Evolutionary conservation across 2,113 vertebrate genomes (phyloP).

Genomic region (Psammodynastes pulverulentus): DNA sequence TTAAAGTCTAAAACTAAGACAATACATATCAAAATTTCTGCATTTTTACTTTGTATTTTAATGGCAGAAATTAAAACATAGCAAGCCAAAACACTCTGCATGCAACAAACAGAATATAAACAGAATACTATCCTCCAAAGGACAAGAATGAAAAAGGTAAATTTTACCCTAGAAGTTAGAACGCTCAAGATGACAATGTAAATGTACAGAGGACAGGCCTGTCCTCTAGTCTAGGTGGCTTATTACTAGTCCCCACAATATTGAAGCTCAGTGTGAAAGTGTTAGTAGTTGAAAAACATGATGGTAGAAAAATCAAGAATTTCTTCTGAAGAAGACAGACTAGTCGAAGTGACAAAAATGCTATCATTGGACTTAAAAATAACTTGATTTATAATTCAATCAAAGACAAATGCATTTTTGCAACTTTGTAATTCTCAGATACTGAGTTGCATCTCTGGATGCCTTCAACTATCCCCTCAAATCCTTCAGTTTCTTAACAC

Average conservation of each 20-base stretch:
- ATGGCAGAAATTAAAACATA: neutral
- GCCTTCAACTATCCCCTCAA: neutral
- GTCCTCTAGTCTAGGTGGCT: neutral
- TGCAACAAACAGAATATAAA: neutral
- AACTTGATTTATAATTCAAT: neutral
- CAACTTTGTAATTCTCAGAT: neutral
- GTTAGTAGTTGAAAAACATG: neutral
- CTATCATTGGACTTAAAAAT: neutral
- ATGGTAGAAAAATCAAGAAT: neutral
- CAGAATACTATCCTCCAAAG: neutral
- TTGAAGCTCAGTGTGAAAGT: neutral
- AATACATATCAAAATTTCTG: neutral
- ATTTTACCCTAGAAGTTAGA: neutral
- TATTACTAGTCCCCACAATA: neutral
- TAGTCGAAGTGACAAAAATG: neutral
- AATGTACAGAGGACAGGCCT: neutral
- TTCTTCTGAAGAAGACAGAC: neutral
- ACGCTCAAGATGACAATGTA: neutral
- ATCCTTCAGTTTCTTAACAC: neutral
- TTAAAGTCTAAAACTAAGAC: neutral
- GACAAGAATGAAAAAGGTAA: neutral
- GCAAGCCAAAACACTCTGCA: neutral
- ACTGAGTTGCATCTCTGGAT: neutral
- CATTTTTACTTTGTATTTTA: neutral
- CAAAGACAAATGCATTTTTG: neutral